Evolutionary conservation across 92 coral and sea anemone species (phyloP), one percentile per base, ranked within the genome.

Genomic region (Heteractis magnifica): DNA sequence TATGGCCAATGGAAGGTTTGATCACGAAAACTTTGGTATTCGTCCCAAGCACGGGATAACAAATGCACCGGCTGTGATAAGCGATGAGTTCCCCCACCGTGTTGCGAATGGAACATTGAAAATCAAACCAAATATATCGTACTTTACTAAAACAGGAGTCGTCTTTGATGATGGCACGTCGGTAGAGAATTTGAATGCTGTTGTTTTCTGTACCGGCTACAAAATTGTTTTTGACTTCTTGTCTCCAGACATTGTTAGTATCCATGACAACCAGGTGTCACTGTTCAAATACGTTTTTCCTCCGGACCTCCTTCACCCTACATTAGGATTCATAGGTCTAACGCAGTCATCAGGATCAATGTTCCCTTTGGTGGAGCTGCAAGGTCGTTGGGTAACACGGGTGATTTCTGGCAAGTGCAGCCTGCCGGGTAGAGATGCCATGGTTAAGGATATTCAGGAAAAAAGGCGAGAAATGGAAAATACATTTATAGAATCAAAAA

Each of bases 371-470:
- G 88, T 90, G 10, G 98, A 95, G 89, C 64, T 93, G 82, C 97
- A 95, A 86, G 92, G 94, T 18, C 95, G 95, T 72, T 90, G 93
- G 93, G 97, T 79, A 65, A 78, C 94, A 51, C 87, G 95, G 48
- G 95, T 93, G 75, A 93, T 93, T 75, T 89, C 88, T 51, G 94
- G 97, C 52, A 49, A 84, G 70, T 91, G 91, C 70, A 84, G 65
- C 56, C 81, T 95, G 72, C 97, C 98, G 3, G 41, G 76, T 21
- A 83, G 79, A 77, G 90, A 85, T 4, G 85, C 49, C 51, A 95
- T 93, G 95, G 44, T 87, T 18, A 81, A 83, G 18, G 94, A 95
- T 70, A 92, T 95, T 12, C 84, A 23, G 10, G 76, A 71, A 62
- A 88, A 89, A 78, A 78, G 82, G 86, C 79, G 80, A 74, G 56